Conservation (phyloP, 2,113 vertebrate genomes). For the Nibea albiflora region DNA sequence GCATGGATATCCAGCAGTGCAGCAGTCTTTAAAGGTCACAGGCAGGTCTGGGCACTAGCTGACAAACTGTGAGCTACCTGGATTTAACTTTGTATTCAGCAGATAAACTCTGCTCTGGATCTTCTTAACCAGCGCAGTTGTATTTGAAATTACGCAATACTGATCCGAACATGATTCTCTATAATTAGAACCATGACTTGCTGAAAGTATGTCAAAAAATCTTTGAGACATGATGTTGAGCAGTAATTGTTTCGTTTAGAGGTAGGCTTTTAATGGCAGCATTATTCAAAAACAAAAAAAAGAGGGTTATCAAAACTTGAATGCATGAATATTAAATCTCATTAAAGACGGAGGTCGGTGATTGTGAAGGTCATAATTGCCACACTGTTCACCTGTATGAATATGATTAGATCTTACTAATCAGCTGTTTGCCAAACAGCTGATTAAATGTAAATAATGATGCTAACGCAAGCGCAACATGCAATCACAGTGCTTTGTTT, state of each 20-base stretch:
- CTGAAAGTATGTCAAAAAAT: constrained; percentile 12
- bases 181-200: constrained; percentile 47
- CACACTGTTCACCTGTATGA: not conserved
- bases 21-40: constrained; percentile 24
- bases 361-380: too few species aligned
- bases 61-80: constrained; percentile 10
- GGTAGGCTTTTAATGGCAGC: not conserved
- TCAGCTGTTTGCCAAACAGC: not conserved
- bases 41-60: constrained; percentile 6
- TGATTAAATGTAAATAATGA: not conserved
- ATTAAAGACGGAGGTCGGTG: not conserved
- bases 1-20: not conserved
- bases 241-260: not conserved
- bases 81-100: not conserved
- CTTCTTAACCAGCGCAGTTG: not conserved
- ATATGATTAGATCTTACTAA: not conserved
- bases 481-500: not conserved
- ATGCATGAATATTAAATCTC: not conserved
- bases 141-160: constrained; percentile 22
- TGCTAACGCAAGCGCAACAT: not conserved
- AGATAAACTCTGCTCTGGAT: not conserved
- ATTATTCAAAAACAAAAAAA: constrained; percentile 17
- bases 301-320: not conserved
- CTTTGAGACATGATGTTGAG: constrained; percentile 23
- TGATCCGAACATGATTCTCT: constrained; percentile 2